Percentiles rank a stretch among this genome's conserved stretches.
Conservation (phyloP, 92 coral and sea anemone species). For the Actinostola sp. region DNA sequence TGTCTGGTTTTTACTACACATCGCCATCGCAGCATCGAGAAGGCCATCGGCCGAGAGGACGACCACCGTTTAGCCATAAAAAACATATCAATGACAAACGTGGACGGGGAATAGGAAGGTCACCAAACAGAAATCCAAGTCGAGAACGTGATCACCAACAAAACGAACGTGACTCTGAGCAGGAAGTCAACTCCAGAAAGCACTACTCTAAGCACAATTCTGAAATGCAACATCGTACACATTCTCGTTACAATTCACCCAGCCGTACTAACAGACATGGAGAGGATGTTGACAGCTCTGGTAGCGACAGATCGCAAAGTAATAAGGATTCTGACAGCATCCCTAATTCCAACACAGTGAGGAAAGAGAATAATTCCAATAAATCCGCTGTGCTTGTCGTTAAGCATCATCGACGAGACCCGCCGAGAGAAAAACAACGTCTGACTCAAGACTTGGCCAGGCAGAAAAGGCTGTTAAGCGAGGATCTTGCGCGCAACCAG, state of each 20-base stretch:
- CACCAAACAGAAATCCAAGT: constrained; percentile 62
- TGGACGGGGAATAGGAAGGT: constrained; percentile 63
- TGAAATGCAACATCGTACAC: constrained; percentile 35
- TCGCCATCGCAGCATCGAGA: constrained; percentile 83
- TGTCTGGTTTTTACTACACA: constrained; percentile 84
- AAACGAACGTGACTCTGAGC: constrained; percentile 49
- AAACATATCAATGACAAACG: constrained; percentile 68
- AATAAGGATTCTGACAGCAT: constrained; percentile 27
- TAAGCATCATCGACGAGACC: constrained; percentile 78
- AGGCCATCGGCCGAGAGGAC: constrained; percentile 79
- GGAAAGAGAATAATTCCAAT: constrained; percentile 22
- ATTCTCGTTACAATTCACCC: constrained; percentile 65
- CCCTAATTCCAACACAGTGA: constrained; percentile 7
- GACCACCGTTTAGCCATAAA: constrained; percentile 80
- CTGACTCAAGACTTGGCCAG: constrained; percentile 97
- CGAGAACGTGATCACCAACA: constrained; percentile 74
- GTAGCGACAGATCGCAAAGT: constrained; percentile 40
- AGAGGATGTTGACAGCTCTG: constrained; percentile 52
- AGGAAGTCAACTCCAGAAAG: constrained; percentile 39
- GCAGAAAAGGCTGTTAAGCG: constrained; percentile 88
- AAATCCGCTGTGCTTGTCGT: constrained; percentile 44
- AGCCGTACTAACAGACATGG: constrained; percentile 51
- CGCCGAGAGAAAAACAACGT: constrained; percentile 97
- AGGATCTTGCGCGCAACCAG: constrained; percentile 95
- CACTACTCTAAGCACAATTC: constrained; percentile 33